phyloP scores from a whole-genome alignment of 2,797 vertebrate species.

The Dicrostonyx torquatus region DNA sequence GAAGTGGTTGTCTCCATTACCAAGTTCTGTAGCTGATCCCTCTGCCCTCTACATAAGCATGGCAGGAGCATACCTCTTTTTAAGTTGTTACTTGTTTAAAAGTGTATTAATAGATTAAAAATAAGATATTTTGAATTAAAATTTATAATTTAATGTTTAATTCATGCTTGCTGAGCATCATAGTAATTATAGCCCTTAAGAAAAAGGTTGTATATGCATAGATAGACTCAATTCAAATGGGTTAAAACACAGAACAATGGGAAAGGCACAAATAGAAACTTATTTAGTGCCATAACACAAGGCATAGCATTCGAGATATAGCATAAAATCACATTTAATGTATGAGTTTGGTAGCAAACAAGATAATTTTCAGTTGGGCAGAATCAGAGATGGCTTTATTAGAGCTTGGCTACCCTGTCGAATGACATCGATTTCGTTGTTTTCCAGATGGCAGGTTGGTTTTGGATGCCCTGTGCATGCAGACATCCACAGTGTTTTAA shows the following conservation, averaged over 20 bases:
- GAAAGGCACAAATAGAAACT: neutral
- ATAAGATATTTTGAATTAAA: conserved; percentile 27
- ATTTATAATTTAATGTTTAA: conserved; percentile 38
- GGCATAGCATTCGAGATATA: neutral
- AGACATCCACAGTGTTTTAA: neutral
- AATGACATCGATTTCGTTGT: neutral
- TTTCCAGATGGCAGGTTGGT: neutral
- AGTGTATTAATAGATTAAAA: conserved; percentile 14
- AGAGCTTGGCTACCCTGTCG: neutral
- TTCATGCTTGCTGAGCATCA: neutral
- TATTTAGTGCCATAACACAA: neutral
- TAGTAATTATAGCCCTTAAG: neutral
- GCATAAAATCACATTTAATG: neutral
- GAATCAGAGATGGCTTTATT: conserved; percentile 12
- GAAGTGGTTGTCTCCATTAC: neutral
- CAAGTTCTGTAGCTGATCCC: neutral
- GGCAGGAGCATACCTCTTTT: neutral
- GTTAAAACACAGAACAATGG: neutral
- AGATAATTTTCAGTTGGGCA: neutral
- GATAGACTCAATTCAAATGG: neutral
- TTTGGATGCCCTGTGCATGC: neutral
- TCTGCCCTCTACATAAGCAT: neutral
- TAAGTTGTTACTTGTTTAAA: neutral
- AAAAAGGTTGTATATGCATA: neutral
- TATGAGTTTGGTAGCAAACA: conserved; percentile 16